A percentile compares a stretch with the other conserved stretches of the same genome.
phyloP scores from a whole-genome alignment of 2,888 invertebrate species.

The Drosophila melanocephala region DNA sequence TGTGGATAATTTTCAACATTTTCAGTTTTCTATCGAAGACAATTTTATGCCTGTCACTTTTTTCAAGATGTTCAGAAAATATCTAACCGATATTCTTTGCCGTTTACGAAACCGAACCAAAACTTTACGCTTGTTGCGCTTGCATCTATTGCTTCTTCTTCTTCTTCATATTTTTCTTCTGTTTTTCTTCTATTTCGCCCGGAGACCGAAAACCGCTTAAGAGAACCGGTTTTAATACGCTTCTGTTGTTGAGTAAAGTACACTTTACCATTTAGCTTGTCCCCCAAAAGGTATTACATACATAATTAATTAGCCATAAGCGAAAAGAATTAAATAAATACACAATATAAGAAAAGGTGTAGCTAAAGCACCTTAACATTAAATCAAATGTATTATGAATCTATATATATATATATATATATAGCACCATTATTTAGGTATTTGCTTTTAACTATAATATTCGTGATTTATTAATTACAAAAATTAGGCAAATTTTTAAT shows the following conservation, averaged over 20 bases:
- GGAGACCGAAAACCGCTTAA: conserved; percentile 26
- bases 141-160: conserved; percentile 15
- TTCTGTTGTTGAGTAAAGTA: neutral
- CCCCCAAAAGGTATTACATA: neutral
- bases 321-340: neutral
- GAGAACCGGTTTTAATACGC: conserved; percentile 45
- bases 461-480: too few species aligned
- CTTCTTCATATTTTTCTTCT: neutral
- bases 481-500: too few species aligned
- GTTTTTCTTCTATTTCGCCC: conserved; percentile 1
- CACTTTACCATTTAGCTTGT: neutral
- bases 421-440: accelerated
- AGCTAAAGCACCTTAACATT: neutral
- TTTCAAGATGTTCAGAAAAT: conserved; percentile 31
- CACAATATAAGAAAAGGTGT: neutral
- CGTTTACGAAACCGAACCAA: conserved; percentile 26
- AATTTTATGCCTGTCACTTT: neutral
- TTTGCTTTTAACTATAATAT: too few species aligned
- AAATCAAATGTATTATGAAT: neutral
- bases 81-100: conserved; percentile 46
- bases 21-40: neutral
- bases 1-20: neutral
- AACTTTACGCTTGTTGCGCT: conserved; percentile 46
- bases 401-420: neutral
- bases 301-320: neutral